Evolutionary conservation across 1,140 invertebrate species (phyloP), one percentile per base, ranked within the genome.

Genomic region (Rhagoletis zephyria): DNA sequence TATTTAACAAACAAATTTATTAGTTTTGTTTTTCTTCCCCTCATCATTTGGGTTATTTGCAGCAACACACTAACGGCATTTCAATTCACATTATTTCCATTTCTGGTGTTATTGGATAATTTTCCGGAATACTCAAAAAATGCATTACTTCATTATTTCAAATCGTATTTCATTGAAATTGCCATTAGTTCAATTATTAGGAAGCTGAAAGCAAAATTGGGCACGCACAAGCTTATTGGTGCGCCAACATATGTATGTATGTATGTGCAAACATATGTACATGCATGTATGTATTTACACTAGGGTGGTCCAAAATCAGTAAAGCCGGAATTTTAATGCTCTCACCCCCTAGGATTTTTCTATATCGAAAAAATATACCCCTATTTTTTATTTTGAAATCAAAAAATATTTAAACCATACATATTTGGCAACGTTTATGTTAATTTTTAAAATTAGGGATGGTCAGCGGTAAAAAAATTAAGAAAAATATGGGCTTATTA

Each of bases 141-240:
- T 81, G 74, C 74, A 81, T 81, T 81, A 81, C 74, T 81, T 81
- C 74, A 81, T 81, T 81, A 81, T 81, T 81, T 56, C 74, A 81
- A 81, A 56, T 81, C 74, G 74, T 81, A 81, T 59, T 81, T 56
- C 59, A 56, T 81, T 81, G 74, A 56, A 81, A 81, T 81, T 51
- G 74, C 74, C 74, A 81, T 56, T 81, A 81, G 56, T 81, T 81
- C 74, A 81, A 81, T 81, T 56, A 16, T 81, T 81, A n/a, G n/a
- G 30, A 48, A 81, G 48, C 74, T 14, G 30, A 30, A 45, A 81
- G 74, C 74, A 51, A 56, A 81, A 16, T 56, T 7, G 48, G 1
- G 48, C 19, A 77, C 16, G 16, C 70, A 74, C 4, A 1, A 4
- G 56, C 45, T 63, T 7, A 7, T 4, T 6, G 4, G 56, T 1